Percentiles rank a stretch among this genome's conserved stretches.
These are phyloP conservation scores for Vireo griseus DNA, from an alignment of 2,797 vertebrate species.

Conservation along the genomic window DNA sequence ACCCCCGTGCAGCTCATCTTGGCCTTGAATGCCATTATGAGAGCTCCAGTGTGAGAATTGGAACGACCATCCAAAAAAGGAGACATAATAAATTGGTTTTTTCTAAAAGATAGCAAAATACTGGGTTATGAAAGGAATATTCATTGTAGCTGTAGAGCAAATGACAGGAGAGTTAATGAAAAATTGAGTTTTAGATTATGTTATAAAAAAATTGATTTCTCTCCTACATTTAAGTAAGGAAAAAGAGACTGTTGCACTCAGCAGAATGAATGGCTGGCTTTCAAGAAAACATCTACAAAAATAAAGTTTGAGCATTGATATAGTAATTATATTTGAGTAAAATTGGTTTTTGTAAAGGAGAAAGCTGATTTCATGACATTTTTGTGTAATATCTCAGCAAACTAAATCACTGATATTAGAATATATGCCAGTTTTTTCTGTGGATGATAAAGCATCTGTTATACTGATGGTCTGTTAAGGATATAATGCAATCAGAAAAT, in stretches of 20 bases:
- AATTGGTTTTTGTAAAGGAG: constrained; percentile 6
- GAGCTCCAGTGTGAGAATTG: background rate
- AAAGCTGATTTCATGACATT: background rate
- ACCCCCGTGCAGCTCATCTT: accelerated
- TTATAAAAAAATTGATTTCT: background rate
- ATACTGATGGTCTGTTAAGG: constrained; percentile 35
- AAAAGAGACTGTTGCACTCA: background rate
- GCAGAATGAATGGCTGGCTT: background rate
- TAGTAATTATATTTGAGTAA: constrained; percentile 20
- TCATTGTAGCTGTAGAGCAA: background rate
- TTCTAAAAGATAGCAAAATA: background rate
- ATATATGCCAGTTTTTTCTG: background rate
- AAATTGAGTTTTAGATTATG: background rate
- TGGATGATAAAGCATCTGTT: constrained; percentile 23
- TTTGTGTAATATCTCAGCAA: constrained; percentile 5
- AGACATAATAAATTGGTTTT: background rate
- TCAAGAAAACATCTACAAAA: background rate
- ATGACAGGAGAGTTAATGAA: background rate
- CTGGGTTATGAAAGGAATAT: background rate
- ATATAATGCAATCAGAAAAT: constrained; percentile 66
- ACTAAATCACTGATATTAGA: background rate
- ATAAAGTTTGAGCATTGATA: background rate
- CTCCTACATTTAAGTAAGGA: background rate
- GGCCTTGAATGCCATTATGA: background rate
- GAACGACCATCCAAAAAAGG: background rate